A percentile compares a stretch with the other conserved stretches of the same genome.
phyloP scores from a whole-genome alignment of 2,113 vertebrate species.

The Neopipo cinnamomea region DNA sequence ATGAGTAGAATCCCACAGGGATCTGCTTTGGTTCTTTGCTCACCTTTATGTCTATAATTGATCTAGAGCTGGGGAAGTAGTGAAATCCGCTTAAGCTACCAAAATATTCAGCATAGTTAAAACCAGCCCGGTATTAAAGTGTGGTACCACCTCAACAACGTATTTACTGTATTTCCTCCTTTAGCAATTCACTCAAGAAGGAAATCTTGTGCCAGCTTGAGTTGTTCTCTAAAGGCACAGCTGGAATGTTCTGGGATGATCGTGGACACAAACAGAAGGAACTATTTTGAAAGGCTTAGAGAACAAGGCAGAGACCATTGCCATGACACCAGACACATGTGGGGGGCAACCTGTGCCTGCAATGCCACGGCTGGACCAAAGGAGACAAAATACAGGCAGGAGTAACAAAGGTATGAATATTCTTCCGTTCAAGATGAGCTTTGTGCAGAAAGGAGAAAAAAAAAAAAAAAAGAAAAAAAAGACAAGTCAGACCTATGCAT shows the following conservation, averaged over 20 bases:
- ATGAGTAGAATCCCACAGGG: not conserved
- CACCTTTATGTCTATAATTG: not conserved
- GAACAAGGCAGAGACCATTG: not conserved
- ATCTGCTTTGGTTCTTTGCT: not conserved
- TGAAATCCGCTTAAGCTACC: not conserved
- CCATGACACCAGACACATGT: not conserved
- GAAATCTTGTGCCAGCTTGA: not conserved
- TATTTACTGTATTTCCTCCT: not conserved
- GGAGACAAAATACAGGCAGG: not conserved
- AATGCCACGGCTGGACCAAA: not conserved
- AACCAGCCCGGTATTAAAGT: not conserved
- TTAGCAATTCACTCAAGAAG: not conserved
- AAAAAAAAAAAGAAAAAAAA: not conserved
- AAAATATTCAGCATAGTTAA: not conserved
- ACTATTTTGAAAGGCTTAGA: not conserved
- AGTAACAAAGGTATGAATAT: not conserved
- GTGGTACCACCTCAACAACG: not conserved
- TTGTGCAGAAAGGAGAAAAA: not conserved
- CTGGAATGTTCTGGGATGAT: not conserved
- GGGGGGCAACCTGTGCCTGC: not conserved
- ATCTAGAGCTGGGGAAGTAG: not conserved
- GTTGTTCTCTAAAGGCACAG: not conserved
- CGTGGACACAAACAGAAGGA: not conserved
- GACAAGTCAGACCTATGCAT: not conserved
- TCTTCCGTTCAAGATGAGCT: not conserved